Evolutionary conservation across 2,113 vertebrate species (phyloP).

Genomic region (Gavia stellata): DNA sequence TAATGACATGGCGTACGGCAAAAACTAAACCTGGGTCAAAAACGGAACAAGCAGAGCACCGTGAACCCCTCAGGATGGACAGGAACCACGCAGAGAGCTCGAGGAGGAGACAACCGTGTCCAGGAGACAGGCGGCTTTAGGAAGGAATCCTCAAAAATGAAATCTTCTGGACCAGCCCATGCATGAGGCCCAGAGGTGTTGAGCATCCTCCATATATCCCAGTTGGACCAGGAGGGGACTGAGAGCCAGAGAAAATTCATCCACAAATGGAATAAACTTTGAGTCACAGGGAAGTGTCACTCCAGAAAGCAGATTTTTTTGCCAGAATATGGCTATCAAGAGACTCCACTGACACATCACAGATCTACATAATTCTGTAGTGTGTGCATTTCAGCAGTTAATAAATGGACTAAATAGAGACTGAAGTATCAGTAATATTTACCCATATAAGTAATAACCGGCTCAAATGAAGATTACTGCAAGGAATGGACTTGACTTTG

Average conservation of each 20-base stretch:
- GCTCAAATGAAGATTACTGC: neutral
- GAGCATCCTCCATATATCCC: neutral
- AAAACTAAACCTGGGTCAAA: neutral
- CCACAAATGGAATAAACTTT: neutral
- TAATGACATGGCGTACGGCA: neutral
- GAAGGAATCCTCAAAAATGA: neutral
- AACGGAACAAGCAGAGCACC: neutral
- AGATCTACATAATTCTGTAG: neutral
- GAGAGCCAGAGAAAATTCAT: neutral
- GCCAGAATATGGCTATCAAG: neutral
- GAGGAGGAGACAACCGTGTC: accelerated
- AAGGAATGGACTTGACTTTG: neutral
- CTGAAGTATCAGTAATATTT: neutral
- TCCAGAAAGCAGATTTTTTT: neutral
- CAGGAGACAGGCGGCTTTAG: neutral
- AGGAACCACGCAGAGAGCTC: neutral
- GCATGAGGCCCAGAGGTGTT: neutral
- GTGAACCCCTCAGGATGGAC: neutral
- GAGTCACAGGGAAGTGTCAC: neutral
- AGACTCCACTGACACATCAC: neutral
- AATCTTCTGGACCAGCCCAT: neutral
- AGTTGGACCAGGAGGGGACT: neutral
- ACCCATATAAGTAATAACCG: neutral
- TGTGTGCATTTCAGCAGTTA: neutral
- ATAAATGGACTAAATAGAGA: neutral